Evolutionary conservation across 2,113 vertebrate genomes (phyloP), one percentile per base, ranked within the genome.

Genomic region (Oostethus manadensis): DNA sequence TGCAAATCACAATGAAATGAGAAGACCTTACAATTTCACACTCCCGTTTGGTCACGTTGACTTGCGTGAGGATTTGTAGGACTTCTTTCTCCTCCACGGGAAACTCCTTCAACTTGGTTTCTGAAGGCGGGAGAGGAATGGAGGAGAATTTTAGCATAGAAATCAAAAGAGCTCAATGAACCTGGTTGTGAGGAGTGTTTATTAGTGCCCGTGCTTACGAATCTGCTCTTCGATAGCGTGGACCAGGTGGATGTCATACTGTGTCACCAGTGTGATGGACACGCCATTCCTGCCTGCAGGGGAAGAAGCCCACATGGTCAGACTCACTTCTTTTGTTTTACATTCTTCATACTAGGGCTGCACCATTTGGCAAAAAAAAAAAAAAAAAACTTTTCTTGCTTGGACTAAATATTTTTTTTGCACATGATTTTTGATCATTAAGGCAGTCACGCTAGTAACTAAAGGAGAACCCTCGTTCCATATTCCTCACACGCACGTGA

Each of bases 171-270:
- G 35, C 10, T 38, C 10, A 38, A 38, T 38, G 10, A 38, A 38
- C 2, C 10, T 20, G n/a, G 18, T 55, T 14, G 1, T 38, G 29
- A 11, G 9, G 4, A 54, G 2, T 38, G 33, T 18, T 54, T 8
- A 17, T 29, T 13, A 18, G 5, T 17, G 9, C 38, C 14, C 13
- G 14, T 42, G 93, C 95, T 93, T 76, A 99, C 96, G 89, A 73
- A 84, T 98, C 65, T 95, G 89, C 23, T 91, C 88, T 77, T 98
- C 96, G 0, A 99, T 93, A 35, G 94, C 74, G 0, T 92, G 93
- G 14, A 99, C 86, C 20, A 98, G 88, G 58, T 99, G 94, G 82
- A 99, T 99, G 88, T 99, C 96, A 0, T 98, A 98, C 86, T 99
- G 97, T 0, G 96, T 99, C 82, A 99, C 94, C 76, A 99, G 86